phyloP scores from a whole-genome alignment of 2,888 invertebrate genomes.

The Periphyllus acericola region DNA sequence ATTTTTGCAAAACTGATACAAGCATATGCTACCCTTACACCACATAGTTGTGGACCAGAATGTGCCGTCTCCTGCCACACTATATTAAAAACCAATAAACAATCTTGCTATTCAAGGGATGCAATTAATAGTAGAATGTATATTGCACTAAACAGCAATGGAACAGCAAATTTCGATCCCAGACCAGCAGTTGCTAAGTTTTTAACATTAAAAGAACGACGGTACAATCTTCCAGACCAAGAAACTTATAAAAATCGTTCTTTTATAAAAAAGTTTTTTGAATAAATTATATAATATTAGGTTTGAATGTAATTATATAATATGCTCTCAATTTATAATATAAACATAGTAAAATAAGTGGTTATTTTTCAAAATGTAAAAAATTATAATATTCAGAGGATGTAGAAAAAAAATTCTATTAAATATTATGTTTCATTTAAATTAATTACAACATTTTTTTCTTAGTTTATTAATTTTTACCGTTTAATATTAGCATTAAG shows the following conservation, averaged over 20 bases:
- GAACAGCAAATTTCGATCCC: not conserved
- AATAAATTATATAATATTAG: not conserved
- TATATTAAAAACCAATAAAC: not conserved
- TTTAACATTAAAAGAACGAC: conserved; percentile 4
- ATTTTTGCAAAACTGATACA: not conserved
- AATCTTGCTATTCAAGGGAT: conserved; percentile 12
- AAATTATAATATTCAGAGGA: too few relatives aligned
- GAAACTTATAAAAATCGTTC: too few relatives aligned
- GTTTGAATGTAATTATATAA: too few relatives aligned
- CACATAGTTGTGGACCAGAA: too few relatives aligned
- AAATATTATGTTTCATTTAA: not conserved
- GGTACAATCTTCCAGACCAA: conserved; percentile 2
- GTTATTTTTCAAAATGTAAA: too few relatives aligned
- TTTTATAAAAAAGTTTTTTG: conserved; percentile 23
- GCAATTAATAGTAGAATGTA: conserved; percentile 20
- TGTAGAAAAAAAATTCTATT: too few relatives aligned
- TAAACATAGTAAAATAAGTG: too few relatives aligned
- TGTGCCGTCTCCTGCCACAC: not conserved
- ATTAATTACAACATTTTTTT: not conserved
- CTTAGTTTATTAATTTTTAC: too few relatives aligned
- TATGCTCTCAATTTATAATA: too few relatives aligned
- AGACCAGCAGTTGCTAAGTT: not conserved
- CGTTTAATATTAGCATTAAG: too few relatives aligned
- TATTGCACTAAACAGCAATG: too few relatives aligned
- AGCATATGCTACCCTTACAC: too few relatives aligned